Percentiles rank a stretch among this genome's conserved stretches.
phyloP scores from a whole-genome alignment of 2,113 vertebrate species.

The Cyprinus carpio region DNA sequence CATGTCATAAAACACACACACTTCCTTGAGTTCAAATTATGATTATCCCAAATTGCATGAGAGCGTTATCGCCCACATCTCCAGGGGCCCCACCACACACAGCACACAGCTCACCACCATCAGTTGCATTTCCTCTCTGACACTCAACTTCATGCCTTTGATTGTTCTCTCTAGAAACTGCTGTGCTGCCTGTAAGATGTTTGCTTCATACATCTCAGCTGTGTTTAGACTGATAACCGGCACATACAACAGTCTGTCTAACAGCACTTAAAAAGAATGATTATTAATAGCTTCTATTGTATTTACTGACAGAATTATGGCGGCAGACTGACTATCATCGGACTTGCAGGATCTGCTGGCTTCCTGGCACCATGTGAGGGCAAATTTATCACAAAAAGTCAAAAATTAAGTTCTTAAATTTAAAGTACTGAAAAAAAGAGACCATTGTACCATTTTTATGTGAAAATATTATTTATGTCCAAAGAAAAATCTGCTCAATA shows the following conservation, averaged over 20 bases:
- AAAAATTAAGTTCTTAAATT: too few relatives aligned
- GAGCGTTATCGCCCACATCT: neutral
- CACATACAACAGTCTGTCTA: neutral
- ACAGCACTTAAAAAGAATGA: neutral
- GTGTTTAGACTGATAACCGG: neutral
- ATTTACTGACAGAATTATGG: constrained; percentile 19
- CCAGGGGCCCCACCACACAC: neutral
- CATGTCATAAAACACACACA: constrained; percentile 12
- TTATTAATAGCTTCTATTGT: constrained; percentile 37
- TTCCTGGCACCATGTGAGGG: neutral
- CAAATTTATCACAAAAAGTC: neutral
- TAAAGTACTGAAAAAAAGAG: too few relatives aligned
- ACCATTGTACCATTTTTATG: too few relatives aligned
- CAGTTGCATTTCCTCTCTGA: constrained; percentile 18
- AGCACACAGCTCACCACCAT: neutral
- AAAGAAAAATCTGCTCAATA: too few relatives aligned
- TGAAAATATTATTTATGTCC: too few relatives aligned
- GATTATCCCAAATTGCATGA: neutral
- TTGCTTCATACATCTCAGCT: neutral
- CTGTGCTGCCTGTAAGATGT: neutral
- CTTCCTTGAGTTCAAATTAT: constrained; percentile 9
- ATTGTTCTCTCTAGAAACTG: neutral
- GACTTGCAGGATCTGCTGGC: constrained; percentile 19
- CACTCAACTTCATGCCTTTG: neutral
- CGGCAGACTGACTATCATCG: constrained; percentile 24